Conservation (phyloP, 2,888 invertebrate species). For the Pteria penguin region DNA sequence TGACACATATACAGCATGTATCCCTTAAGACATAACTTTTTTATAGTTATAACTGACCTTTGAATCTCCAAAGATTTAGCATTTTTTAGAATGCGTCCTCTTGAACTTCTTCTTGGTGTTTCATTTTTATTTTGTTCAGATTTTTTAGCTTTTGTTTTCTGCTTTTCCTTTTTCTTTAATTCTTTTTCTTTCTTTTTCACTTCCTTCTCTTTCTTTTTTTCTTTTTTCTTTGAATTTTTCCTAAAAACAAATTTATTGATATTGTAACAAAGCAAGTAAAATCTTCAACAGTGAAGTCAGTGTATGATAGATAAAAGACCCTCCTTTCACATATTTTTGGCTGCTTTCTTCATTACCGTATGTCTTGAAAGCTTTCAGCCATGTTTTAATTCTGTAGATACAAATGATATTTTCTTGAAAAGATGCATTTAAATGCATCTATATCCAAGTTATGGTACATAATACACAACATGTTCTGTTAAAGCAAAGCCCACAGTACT, state of each 20-base stretch:
- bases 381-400: too few species aligned
- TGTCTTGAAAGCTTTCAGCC: too few species aligned
- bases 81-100: not conserved
- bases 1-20: too few species aligned
- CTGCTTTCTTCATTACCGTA: too few species aligned
- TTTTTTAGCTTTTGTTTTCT: not conserved
- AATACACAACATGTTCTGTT: too few species aligned
- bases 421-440: too few species aligned
- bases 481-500: too few species aligned
- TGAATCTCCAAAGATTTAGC: not conserved
- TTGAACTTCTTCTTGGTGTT: not conserved
- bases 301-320: not conserved
- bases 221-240: slow-evolving; percentile 4
- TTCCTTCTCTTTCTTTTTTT: slow-evolving; percentile 16
- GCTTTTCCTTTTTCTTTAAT: not conserved
- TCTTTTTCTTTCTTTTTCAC: not conserved
- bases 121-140: not conserved
- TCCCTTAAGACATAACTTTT: too few species aligned
- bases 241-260: not conserved
- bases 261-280: not conserved
- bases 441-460: too few species aligned
- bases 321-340: too few species aligned
- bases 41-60: not conserved
- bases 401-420: too few species aligned
- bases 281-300: not conserved